These are phyloP conservation scores for Saccopteryx leptura DNA, from an alignment of 2,113 vertebrate genomes.

Conservation along the genomic window DNA sequence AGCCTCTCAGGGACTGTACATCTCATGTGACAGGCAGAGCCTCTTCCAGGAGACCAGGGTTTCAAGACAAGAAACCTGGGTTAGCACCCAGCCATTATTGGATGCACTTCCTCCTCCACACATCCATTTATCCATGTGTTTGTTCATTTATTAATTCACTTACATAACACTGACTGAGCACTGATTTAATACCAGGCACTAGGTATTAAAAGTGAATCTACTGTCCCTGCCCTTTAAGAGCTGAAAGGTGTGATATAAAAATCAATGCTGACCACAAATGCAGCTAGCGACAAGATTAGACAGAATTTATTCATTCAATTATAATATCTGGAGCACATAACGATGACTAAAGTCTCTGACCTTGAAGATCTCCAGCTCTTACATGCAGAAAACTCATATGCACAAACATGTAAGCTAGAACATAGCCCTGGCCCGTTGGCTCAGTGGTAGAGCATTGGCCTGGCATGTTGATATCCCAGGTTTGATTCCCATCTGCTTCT, in stretches of 20 bases:
- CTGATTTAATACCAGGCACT: neutral
- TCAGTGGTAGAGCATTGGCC: no score
- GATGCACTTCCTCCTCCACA: neutral
- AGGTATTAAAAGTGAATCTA: neutral
- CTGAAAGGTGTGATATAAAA: neutral
- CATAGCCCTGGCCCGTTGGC: no score
- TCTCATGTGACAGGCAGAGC: neutral
- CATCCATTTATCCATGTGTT: neutral
- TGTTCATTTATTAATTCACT: neutral
- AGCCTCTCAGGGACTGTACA: neutral
- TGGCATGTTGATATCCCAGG: no score
- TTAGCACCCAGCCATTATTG: neutral
- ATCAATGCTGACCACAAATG: neutral
- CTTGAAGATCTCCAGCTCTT: neutral
- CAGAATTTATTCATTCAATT: neutral
- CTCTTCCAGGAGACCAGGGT: neutral
- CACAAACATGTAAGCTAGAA: neutral
- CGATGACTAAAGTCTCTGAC: neutral
- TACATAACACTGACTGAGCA: neutral
- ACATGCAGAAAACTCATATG: neutral
- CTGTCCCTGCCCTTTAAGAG: neutral
- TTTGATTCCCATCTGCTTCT: no score
- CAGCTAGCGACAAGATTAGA: neutral
- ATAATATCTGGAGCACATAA: neutral
- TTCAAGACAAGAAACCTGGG: neutral